A percentile compares a stretch with the other conserved stretches of the same genome.
Evolutionary conservation across 2,113 vertebrate genomes (phyloP).

Genomic region (Tor tambroides): DNA sequence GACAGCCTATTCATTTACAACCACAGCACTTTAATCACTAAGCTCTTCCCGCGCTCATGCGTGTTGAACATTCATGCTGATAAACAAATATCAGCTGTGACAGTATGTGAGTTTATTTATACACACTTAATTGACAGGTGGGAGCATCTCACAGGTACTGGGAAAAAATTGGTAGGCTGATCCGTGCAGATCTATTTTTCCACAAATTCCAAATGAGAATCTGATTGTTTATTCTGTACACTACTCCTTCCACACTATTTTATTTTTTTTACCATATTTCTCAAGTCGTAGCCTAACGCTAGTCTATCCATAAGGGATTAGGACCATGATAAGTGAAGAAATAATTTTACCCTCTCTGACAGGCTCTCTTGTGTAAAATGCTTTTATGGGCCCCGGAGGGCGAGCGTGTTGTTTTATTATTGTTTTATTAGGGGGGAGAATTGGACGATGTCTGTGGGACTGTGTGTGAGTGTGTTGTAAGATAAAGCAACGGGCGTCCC

Average conservation of each 20-base stretch:
- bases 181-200: background rate
- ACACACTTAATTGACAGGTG: slow-evolving; percentile 36
- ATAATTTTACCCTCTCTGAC: slow-evolving; percentile 70
- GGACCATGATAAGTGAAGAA: slow-evolving; percentile 65
- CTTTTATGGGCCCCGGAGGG: slow-evolving; percentile 67
- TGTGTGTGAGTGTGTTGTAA: slow-evolving; percentile 44
- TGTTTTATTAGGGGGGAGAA: slow-evolving; percentile 69
- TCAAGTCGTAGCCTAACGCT: slow-evolving; percentile 55
- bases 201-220: slow-evolving; percentile 26
- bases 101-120: slow-evolving; percentile 17
- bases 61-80: background rate
- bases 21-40: background rate
- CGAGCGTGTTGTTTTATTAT: slow-evolving; percentile 64
- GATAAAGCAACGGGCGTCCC: slow-evolving; percentile 20
- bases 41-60: background rate
- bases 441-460: slow-evolving; percentile 50
- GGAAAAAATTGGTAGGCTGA: slow-evolving; percentile 28
- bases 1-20: background rate
- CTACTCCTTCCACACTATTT: slow-evolving; percentile 30
- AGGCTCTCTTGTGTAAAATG: slow-evolving; percentile 64
- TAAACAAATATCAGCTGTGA: background rate
- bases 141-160: background rate
- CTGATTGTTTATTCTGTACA: slow-evolving; percentile 58
- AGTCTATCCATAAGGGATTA: slow-evolving; percentile 56
- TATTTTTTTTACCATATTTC: slow-evolving; percentile 65